A percentile compares a stretch with the other conserved stretches of the same genome.
These are phyloP conservation scores for Trichonephila clavata DNA, from an alignment of 1,140 invertebrate genomes.

Conservation along the genomic window DNA sequence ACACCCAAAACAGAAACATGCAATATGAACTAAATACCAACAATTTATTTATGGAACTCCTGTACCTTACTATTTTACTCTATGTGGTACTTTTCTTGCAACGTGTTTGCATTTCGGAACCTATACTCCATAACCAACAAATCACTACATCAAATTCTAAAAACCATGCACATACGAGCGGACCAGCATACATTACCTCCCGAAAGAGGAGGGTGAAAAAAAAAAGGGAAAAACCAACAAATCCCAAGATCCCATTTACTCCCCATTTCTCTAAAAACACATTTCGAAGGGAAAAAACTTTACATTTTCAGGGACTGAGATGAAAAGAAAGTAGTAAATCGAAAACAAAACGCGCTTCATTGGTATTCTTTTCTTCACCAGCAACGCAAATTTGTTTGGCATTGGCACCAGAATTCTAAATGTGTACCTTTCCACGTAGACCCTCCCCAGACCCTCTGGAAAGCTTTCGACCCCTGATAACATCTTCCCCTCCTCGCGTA, in stretches of 20 bases:
- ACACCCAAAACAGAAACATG: too few relatives aligned
- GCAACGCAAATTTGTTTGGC: conserved; percentile 48
- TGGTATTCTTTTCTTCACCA: conserved; percentile 10
- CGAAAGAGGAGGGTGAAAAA: background rate
- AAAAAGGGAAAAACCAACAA: background rate
- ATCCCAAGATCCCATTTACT: conserved; percentile 27
- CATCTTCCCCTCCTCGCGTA: background rate
- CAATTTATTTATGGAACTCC: too few relatives aligned
- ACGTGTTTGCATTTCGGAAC: too few relatives aligned
- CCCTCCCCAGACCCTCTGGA: background rate
- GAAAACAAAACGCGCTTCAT: conserved; percentile 27
- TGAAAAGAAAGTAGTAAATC: conserved; percentile 29
- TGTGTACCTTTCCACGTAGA: conserved; percentile 14
- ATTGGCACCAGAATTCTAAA: conserved; percentile 56
- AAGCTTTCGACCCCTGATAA: background rate
- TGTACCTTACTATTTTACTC: too few relatives aligned
- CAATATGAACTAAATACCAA: too few relatives aligned
- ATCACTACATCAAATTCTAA: background rate
- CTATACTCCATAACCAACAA: too few relatives aligned
- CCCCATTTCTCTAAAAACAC: conserved; percentile 27
- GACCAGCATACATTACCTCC: background rate
- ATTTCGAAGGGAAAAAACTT: conserved; percentile 17
- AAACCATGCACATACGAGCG: background rate
- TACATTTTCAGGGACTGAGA: background rate
- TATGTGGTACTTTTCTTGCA: too few relatives aligned